Evolutionary conservation across 1,140 invertebrate species (phyloP).

Genomic region (Mamestra configurata): DNA sequence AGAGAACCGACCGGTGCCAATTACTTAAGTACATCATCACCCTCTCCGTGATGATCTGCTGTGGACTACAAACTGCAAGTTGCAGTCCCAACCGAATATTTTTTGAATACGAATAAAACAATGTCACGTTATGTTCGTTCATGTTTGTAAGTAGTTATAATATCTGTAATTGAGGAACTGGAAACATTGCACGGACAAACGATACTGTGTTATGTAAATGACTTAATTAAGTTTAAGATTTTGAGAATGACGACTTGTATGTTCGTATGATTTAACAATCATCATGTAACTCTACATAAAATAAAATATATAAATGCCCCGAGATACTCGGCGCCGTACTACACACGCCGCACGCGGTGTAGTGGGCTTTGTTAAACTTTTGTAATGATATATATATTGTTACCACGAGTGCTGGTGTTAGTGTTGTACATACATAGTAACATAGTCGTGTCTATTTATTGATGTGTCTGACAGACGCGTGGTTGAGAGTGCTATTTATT

Average conservation of each 20-base stretch:
- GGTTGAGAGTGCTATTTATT: slow-evolving; percentile 73
- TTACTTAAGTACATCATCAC: background rate
- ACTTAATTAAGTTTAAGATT: background rate
- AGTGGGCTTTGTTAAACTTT: slow-evolving; percentile 18
- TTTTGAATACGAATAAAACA: no score
- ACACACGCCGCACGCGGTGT: no score
- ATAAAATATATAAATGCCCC: no score
- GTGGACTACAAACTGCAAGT: background rate
- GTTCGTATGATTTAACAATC: background rate
- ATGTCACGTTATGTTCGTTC: no score
- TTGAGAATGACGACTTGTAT: background rate
- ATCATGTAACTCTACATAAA: no score
- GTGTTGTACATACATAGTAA: slow-evolving; percentile 18
- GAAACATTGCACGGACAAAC: background rate
- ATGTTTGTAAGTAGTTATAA: no score
- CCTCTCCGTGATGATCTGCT: background rate
- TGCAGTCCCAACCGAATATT: no score
- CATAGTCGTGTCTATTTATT: slow-evolving; percentile 71
- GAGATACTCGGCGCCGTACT: no score
- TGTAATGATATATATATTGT: slow-evolving; percentile 20
- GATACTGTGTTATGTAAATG: background rate
- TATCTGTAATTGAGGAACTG: background rate
- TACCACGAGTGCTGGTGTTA: no score
- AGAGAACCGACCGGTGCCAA: background rate
- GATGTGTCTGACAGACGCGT: slow-evolving; percentile 63